These are phyloP conservation scores for Micronycteris hirsuta DNA, from an alignment of 2,113 vertebrate genomes.

Conservation along the genomic window DNA sequence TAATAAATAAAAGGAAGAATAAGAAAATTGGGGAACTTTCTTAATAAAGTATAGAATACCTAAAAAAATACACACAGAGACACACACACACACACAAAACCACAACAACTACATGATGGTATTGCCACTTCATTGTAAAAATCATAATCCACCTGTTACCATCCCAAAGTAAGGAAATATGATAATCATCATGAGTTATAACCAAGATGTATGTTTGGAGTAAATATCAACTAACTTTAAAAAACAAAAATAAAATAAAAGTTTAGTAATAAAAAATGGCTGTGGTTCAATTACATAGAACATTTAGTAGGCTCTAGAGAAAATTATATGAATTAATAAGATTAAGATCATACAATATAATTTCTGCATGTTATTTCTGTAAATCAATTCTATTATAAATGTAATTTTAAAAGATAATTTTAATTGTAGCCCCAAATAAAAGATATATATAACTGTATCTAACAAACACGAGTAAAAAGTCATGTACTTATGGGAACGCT, in stretches of 20 bases:
- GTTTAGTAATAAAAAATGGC: not conserved
- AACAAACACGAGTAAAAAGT: not conserved
- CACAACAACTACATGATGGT: not conserved
- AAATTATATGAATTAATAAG: not conserved
- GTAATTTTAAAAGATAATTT: not conserved
- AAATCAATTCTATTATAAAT: not conserved
- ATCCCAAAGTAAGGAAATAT: not conserved
- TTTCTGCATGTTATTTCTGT: not conserved
- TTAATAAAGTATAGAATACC: not conserved
- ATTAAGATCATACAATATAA: not conserved
- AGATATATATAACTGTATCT: not conserved
- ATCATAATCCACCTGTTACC: not conserved
- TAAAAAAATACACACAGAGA: no score
- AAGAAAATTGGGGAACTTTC: not conserved
- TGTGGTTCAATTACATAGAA: not conserved
- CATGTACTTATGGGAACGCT: no score
- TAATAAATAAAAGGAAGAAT: not conserved
- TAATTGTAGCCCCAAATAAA: not conserved
- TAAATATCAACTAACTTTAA: not conserved
- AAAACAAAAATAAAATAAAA: not conserved
- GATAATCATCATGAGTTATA: not conserved
- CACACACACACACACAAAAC: not conserved
- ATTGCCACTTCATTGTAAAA: not conserved
- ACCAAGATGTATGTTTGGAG: not conserved
- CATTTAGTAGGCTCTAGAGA: not conserved